Percentiles rank a stretch among this genome's conserved stretches.
Evolutionary conservation across 1,140 invertebrate species (phyloP).

Genomic region (Steinernema feltiae): DNA sequence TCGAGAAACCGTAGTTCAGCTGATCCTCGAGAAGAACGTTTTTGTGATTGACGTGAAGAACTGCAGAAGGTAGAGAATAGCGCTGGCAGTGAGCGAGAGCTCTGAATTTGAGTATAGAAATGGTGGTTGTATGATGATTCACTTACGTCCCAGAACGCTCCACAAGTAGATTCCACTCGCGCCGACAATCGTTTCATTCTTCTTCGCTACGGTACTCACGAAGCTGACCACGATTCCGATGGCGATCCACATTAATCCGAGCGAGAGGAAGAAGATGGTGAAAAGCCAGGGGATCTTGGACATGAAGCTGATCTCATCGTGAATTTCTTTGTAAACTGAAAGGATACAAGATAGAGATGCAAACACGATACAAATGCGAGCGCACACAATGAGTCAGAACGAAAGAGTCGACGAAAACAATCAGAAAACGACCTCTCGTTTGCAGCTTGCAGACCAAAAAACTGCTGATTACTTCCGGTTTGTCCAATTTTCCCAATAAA

Average conservation of each 20-base stretch:
- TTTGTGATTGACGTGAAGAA: not conserved
- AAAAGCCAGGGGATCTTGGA: not conserved
- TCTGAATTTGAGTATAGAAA: too few species aligned
- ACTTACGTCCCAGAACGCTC: not conserved
- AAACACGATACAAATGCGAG: not conserved
- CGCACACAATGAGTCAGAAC: not conserved
- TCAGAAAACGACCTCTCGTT: not conserved
- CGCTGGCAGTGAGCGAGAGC: not conserved
- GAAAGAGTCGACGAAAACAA: not conserved
- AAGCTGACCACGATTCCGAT: not conserved
- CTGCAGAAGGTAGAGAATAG: not conserved
- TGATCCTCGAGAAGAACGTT: not conserved
- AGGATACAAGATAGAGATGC: not conserved
- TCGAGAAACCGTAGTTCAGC: not conserved
- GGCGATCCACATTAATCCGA: not conserved
- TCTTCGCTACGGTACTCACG: not conserved
- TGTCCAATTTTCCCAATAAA: not conserved
- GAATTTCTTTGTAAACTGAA: constrained; percentile 6
- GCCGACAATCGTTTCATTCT: not conserved
- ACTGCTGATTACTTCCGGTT: not conserved
- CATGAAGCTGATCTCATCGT: not conserved
- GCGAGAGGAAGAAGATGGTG: not conserved
- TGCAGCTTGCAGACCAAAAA: not conserved
- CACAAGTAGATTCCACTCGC: not conserved
- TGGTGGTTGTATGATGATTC: not conserved